phyloP scores from a whole-genome alignment of 2,888 invertebrate genomes.

The Heliconius ethilla region DNA sequence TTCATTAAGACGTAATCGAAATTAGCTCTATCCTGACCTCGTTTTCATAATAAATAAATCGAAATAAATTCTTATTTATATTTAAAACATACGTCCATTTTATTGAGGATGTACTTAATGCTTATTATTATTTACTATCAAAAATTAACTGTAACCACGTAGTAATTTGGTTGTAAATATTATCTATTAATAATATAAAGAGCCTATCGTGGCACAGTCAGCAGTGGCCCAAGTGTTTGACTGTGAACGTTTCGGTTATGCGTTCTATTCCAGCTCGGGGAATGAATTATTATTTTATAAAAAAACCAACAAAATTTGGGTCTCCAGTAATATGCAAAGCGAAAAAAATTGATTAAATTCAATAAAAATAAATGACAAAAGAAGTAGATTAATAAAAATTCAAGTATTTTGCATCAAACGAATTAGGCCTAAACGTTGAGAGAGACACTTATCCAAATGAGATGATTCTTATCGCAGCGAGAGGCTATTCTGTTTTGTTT shows the following conservation, averaged over 20 bases:
- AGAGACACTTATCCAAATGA: slow-evolving; percentile 37
- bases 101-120: slow-evolving; percentile 18
- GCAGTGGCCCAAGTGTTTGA: neutral
- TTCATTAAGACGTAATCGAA: too few relatives aligned
- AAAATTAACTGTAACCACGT: neutral
- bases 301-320: too few relatives aligned
- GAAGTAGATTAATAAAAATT: slow-evolving; percentile 11
- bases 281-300: too few relatives aligned
- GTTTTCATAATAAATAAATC: neutral
- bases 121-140: neutral
- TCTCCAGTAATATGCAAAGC: neutral
- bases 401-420: slow-evolving; percentile 36
- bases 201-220: neutral
- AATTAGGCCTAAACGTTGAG: slow-evolving; percentile 40
- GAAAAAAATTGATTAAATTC: neutral
- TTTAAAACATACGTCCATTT: slow-evolving; percentile 12
- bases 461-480: slow-evolving; percentile 27
- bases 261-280: too few relatives aligned
- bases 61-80: neutral
- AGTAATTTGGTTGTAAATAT: neutral
- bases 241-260: too few relatives aligned
- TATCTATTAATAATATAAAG: neutral
- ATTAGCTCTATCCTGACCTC: neutral
- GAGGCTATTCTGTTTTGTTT: slow-evolving; percentile 10
- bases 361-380: neutral